phyloP scores from a whole-genome alignment of 2,113 vertebrate genomes.

The Aptenodytes patagonicus region DNA sequence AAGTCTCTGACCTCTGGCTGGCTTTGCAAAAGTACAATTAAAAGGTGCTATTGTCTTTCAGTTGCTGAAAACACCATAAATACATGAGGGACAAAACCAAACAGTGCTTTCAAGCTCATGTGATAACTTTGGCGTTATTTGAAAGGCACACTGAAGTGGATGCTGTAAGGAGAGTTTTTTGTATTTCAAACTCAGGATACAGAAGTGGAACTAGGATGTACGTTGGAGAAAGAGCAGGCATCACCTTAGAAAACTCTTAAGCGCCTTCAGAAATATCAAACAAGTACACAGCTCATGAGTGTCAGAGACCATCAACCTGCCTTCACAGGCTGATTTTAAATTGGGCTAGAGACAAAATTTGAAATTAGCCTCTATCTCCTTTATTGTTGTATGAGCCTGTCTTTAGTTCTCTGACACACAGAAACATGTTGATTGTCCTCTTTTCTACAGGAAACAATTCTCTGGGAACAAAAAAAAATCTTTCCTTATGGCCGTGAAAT shows the following conservation, averaged over 20 bases:
- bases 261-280: not conserved
- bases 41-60: not conserved
- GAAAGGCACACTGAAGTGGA: not conserved
- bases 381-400: not conserved
- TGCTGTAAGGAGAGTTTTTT: not conserved
- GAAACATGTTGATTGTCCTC: not conserved
- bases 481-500: slow-evolving; percentile 12
- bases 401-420: not conserved
- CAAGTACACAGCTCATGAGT: not conserved
- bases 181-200: not conserved
- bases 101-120: not conserved
- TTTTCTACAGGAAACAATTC: not conserved
- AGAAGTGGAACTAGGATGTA: not conserved
- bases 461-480: not conserved
- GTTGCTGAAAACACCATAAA: not conserved
- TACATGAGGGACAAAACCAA: not conserved
- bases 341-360: not conserved
- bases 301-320: not conserved
- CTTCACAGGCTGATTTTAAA: not conserved
- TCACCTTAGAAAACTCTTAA: not conserved
- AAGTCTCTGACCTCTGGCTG: not conserved
- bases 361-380: not conserved
- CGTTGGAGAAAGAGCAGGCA: not conserved
- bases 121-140: not conserved
- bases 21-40: not conserved